A percentile compares a stretch with the other conserved stretches of the same genome.
Evolutionary conservation across 2,888 invertebrate genomes (phyloP).

Genomic region (Sussaba pulchella): DNA sequence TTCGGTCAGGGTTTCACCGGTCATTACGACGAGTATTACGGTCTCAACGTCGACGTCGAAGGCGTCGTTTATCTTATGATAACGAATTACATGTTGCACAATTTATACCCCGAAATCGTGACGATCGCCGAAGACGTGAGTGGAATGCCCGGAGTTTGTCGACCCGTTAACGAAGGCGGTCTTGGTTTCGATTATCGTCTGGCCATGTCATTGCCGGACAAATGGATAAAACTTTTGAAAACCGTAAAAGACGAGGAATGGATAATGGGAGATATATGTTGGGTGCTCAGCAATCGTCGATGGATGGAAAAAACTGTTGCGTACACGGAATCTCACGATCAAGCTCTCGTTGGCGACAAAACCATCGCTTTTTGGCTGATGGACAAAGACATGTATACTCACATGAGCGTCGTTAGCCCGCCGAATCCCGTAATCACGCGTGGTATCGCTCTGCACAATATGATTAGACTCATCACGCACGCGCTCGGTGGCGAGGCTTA

Average conservation of each 20-base stretch:
- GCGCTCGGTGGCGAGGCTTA: constrained; percentile 98
- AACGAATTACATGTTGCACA: constrained; percentile 96
- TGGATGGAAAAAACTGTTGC: constrained; percentile 99
- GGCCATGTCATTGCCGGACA: constrained; percentile 99
- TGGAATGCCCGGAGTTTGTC: constrained; percentile 98
- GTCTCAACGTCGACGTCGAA: constrained; percentile 98
- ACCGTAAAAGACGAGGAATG: constrained; percentile 95
- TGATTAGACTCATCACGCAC: constrained; percentile 97
- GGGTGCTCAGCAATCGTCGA: constrained; percentile 96
- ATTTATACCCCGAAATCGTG: constrained; percentile 90
- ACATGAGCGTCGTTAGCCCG: constrained; percentile 93
- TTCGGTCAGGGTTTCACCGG: constrained; percentile 96
- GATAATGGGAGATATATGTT: constrained; percentile 95
- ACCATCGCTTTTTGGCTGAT: constrained; percentile 99
- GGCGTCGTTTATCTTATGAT: constrained; percentile 97
- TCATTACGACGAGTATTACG: constrained; percentile 98
- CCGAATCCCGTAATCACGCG: constrained; percentile 92
- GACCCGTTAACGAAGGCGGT: constrained; percentile 97
- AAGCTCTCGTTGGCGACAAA: constrained; percentile 99
- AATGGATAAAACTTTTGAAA: constrained; percentile 97
- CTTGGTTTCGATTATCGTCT: constrained; percentile 99
- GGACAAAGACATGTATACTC: constrained; percentile 99
- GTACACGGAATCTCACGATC: constrained; percentile 99
- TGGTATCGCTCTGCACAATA: constrained; percentile 98
- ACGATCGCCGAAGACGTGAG: constrained; percentile 99